Conservation (phyloP, 2,113 vertebrate genomes). For the Psophia crepitans region DNA sequence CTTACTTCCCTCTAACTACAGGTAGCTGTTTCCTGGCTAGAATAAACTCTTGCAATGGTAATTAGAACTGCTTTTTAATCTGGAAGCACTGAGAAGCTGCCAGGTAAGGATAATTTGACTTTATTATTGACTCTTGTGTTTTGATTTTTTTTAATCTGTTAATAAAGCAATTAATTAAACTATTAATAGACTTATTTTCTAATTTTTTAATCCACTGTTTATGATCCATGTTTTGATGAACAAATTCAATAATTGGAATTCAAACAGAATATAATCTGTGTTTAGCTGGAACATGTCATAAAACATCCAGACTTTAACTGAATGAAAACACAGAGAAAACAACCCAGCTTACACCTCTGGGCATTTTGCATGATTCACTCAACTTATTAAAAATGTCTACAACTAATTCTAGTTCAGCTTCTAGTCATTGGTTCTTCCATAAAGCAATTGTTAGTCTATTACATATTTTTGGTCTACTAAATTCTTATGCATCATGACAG, state of each 20-base stretch:
- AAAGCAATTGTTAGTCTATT: not conserved
- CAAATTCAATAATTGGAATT: not conserved
- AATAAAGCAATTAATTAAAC: not conserved
- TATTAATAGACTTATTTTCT: not conserved
- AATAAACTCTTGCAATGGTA: not conserved
- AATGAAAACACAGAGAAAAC: not conserved
- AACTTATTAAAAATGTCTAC: not conserved
- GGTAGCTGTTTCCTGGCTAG: not conserved
- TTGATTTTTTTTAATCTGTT: not conserved
- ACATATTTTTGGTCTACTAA: not conserved
- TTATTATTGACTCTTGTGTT: not conserved
- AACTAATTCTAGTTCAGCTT: not conserved
- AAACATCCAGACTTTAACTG: not conserved
- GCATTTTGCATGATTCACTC: not conserved
- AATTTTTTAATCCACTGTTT: not conserved
- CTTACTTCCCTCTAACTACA: not conserved
- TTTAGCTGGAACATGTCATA: not conserved
- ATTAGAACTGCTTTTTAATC: not conserved
- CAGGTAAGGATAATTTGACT: not conserved
- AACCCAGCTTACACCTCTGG: not conserved
- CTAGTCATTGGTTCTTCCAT: not conserved
- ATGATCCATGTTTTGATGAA: not conserved
- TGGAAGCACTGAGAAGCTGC: not conserved
- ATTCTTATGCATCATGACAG: not conserved
- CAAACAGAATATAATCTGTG: not conserved